Conservation (phyloP, 92 coral and sea anemone species). For the Ricordea florida region DNA sequence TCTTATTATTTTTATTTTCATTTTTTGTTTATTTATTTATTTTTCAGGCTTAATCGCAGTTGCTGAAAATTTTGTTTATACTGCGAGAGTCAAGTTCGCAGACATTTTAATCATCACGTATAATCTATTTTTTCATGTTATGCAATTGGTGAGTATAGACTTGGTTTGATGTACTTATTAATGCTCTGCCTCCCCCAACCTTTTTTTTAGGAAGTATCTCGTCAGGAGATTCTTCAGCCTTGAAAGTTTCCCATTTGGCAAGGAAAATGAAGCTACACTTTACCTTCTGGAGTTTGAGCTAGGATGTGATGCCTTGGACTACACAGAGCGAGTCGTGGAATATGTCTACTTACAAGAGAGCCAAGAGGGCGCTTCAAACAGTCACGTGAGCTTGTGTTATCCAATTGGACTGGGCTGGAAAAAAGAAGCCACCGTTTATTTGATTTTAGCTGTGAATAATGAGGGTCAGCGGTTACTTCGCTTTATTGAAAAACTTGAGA, state of each 20-base stretch:
- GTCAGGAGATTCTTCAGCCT: constrained; percentile 49
- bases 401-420: constrained; percentile 63
- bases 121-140: neutral
- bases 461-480: constrained; percentile 53
- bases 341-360: constrained; percentile 45
- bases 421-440: constrained; percentile 34
- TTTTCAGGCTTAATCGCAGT: neutral
- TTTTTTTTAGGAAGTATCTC: constrained; percentile 41
- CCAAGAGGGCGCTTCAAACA: neutral
- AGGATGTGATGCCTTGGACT: constrained; percentile 74
- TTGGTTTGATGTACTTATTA: no score
- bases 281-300: constrained; percentile 70
- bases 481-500: constrained; percentile 60
- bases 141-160: no score
- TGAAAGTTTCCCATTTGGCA: constrained; percentile 42
- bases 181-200: no score
- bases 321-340: constrained; percentile 66
- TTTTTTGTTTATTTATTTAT: no score
- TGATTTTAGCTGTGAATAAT: constrained; percentile 60
- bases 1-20: no score
- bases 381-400: constrained; percentile 36
- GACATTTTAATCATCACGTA: no score
- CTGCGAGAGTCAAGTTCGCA: neutral
- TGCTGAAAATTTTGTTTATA: neutral
- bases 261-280: neutral